Evolutionary conservation across 2,888 invertebrate species (phyloP), one percentile per base, ranked within the genome.

Genomic region (Acronicta psi): DNA sequence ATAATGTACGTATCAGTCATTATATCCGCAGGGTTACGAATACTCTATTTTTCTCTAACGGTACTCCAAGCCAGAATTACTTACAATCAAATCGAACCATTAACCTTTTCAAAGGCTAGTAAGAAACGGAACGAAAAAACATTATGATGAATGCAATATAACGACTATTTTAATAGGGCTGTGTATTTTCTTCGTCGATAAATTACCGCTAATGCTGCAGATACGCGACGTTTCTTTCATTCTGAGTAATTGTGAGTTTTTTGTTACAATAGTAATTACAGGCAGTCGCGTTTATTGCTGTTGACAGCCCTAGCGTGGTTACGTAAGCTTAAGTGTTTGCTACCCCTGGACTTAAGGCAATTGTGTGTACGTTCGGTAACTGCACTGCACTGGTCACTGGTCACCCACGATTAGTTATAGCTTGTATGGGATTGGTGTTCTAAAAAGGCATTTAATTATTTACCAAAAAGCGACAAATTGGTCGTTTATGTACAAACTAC

Each of bases 121-220:
- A 80, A 81, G 78, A 77, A 81, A 80, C 66, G 65, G 77, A 76
- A 80, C 73, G 70, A 72, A 79, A 81, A 68, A 62, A 81, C 72
- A 52, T 17, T 77, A 79, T 84, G 82, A 86, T 85, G 81, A 86
- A 88, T 86, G 86, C 81, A 80, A 73, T 81, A 82, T 82, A 85
- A 83, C 84, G 82, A 80, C 82, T 70, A 79, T 77, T 83, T 82
- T 84, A 86, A 86, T 85, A 85, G 85, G 79, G 74, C 69, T 83
- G 79, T 84, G 82, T 83, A 71, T 83, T 87, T 84, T 84, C 70
- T 84, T 84, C 77, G 78, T 80, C 79, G 77, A 76, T 81, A 86
- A 88, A 87, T 85, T 84, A 80, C 82, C 68, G 74, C 78, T 79
- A 79, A 81, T 85, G 70, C 74, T 57, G 77, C 61, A 74, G 75